phyloP scores from a whole-genome alignment of 1,140 invertebrate genomes.

The Scylla paramamosain region DNA sequence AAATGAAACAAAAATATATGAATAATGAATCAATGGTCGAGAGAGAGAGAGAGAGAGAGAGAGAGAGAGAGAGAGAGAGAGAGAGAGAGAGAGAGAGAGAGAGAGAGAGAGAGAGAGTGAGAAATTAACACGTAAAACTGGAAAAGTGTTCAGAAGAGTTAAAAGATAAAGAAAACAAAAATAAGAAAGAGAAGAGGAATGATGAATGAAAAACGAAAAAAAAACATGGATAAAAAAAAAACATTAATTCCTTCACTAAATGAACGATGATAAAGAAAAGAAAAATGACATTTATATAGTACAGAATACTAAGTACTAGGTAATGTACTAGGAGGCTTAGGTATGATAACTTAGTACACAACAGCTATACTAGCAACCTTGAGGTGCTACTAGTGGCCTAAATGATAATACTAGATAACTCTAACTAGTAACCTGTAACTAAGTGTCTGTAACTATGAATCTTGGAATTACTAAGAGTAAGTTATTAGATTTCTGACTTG shows the following conservation, averaged over 20 bases:
- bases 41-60: slow-evolving; percentile 9
- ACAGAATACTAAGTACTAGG: neutral
- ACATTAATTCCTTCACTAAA: neutral
- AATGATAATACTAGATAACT: too few relatives aligned
- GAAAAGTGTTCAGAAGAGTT: neutral
- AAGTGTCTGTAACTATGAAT: too few relatives aligned
- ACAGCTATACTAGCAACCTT: too few relatives aligned
- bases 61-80: neutral
- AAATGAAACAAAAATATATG: too few relatives aligned
- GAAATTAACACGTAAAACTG: neutral
- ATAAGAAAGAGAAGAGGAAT: too few relatives aligned
- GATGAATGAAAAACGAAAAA: neutral
- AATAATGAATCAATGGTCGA: neutral
- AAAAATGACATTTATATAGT: neutral
- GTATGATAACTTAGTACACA: too few relatives aligned
- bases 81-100: neutral
- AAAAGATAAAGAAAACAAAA: neutral
- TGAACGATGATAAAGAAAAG: neutral
- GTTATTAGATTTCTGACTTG: too few relatives aligned
- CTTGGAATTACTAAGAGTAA: too few relatives aligned
- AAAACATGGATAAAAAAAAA: neutral
- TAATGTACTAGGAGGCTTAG: neutral
- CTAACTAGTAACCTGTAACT: too few relatives aligned
- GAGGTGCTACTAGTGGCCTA: too few relatives aligned
- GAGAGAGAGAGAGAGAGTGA: slow-evolving; percentile 11